Percentiles rank a stretch among this genome's conserved stretches.
These are phyloP conservation scores for Drosophila watanabei DNA, from an alignment of 1,140 invertebrate species.

Conservation along the genomic window DNA sequence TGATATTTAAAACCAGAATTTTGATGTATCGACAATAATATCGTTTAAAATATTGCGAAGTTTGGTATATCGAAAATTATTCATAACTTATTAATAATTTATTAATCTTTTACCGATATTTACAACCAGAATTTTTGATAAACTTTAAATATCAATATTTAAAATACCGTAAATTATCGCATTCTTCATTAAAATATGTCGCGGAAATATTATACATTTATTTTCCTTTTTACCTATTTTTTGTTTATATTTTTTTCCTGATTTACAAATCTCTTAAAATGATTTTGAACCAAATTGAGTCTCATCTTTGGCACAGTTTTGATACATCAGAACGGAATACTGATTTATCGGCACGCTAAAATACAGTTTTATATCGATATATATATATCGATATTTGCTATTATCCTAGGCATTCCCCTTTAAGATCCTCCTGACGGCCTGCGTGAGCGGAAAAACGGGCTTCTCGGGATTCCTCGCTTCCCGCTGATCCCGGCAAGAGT, in stretches of 20 bases:
- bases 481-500: constrained; percentile 40
- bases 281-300: background rate
- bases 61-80: no score
- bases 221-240: background rate
- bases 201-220: background rate
- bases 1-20: no score
- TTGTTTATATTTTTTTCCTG: no score
- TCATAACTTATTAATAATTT: background rate
- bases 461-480: background rate
- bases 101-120: no score
- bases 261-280: background rate
- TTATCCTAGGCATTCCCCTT: background rate
- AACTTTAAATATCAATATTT: background rate
- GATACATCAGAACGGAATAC: constrained; percentile 6
- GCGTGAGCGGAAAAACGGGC: constrained; percentile 49
- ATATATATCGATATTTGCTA: background rate
- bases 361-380: background rate
- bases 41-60: no score
- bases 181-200: background rate
- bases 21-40: no score
- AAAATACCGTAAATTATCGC: no score
- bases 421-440: constrained; percentile 37
- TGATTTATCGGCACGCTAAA: background rate
- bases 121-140: background rate
- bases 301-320: constrained; percentile 2